Conservation (phyloP, 2,797 vertebrate genomes). For the Gymnocypris eckloni region DNA sequence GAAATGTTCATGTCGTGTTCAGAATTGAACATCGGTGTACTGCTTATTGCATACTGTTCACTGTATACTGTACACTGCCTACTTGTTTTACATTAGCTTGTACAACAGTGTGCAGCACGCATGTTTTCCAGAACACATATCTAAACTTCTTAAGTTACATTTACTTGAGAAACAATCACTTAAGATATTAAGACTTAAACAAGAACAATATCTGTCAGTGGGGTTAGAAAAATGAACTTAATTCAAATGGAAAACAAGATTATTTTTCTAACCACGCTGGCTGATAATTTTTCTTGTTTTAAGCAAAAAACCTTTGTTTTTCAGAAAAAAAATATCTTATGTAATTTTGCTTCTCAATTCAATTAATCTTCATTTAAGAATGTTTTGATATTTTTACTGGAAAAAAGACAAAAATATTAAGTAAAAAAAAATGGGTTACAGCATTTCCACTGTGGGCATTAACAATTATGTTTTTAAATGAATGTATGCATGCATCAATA, state of each 20-base stretch:
- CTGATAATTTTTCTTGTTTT: neutral
- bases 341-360: neutral
- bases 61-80: neutral
- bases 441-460: too few relatives aligned
- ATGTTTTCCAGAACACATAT: neutral
- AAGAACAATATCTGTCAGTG: neutral
- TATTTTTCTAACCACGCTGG: neutral
- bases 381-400: neutral
- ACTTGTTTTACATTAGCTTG: neutral
- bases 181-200: neutral
- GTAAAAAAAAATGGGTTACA: too few relatives aligned
- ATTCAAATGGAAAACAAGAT: neutral
- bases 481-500: too few relatives aligned
- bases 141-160: neutral
- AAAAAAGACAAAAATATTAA: too few relatives aligned
- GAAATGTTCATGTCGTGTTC: neutral
- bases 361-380: neutral
- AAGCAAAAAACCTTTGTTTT: neutral
- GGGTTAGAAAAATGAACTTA: neutral
- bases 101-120: too few relatives aligned
- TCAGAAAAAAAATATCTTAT: too few relatives aligned
- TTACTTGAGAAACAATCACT: neutral
- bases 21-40: neutral
- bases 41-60: neutral
- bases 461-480: too few relatives aligned